phyloP scores from a whole-genome alignment of 2,797 vertebrate species.

The Bovichtus variegatus region DNA sequence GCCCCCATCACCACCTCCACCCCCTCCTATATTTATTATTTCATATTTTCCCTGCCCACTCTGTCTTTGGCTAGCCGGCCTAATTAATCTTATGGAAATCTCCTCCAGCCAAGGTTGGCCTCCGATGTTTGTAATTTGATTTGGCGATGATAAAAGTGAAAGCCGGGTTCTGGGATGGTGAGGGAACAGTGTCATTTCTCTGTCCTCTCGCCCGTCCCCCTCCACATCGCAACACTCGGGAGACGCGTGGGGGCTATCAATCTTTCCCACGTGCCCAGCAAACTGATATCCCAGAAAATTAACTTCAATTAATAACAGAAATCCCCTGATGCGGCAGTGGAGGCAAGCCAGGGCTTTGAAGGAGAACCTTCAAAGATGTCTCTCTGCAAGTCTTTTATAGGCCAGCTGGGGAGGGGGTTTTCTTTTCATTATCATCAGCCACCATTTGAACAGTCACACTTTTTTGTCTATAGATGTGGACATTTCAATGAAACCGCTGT shows the following conservation, averaged over 20 bases:
- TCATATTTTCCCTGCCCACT: slow-evolving; percentile 87
- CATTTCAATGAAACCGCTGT: slow-evolving; percentile 76
- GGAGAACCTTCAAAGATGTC: slow-evolving; percentile 99
- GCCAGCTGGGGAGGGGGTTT: slow-evolving; percentile 85
- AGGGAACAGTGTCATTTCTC: slow-evolving; percentile 82
- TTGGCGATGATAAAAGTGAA: slow-evolving; percentile 87
- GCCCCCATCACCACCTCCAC: slow-evolving; percentile 52
- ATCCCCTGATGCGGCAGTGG: slow-evolving; percentile 89
- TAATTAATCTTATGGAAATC: slow-evolving; percentile 99
- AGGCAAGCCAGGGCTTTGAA: slow-evolving; percentile 94
- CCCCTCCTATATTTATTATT: slow-evolving; percentile 81
- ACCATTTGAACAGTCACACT: slow-evolving; percentile 79
- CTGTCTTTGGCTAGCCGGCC: slow-evolving; percentile 93
- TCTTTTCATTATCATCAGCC: slow-evolving; percentile 85
- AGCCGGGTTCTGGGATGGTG: slow-evolving; percentile 68
- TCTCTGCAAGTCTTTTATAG: slow-evolving; percentile 92
- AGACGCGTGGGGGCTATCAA: slow-evolving; percentile 97
- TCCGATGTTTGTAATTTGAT: slow-evolving; percentile 99
- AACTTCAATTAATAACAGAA: slow-evolving; percentile 99
- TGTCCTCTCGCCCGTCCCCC: slow-evolving; percentile 76
- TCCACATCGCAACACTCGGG: slow-evolving; percentile 89
- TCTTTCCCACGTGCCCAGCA: slow-evolving; percentile 98
- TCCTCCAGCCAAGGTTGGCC: slow-evolving; percentile 98
- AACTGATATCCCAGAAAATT: slow-evolving; percentile 99
- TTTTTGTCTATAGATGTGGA: slow-evolving; percentile 49